phyloP scores from a whole-genome alignment of 2,113 vertebrate species.

The Mesembrinibis cayennensis region DNA sequence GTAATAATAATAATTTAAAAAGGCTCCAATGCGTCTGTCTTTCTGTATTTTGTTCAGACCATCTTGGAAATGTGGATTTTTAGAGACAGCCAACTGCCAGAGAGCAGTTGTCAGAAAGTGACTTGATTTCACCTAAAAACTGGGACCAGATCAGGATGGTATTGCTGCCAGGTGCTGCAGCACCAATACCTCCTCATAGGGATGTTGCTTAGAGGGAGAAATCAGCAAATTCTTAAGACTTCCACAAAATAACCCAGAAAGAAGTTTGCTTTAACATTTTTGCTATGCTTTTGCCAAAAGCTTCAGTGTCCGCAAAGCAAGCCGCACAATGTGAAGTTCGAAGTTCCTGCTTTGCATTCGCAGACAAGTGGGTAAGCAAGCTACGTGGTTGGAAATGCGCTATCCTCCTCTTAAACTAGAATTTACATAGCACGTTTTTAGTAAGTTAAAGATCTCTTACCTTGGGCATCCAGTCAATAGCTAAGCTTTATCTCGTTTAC shows the following conservation, averaged over 20 bases:
- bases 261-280: background rate
- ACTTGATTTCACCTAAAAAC: background rate
- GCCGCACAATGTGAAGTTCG: conserved; percentile 12
- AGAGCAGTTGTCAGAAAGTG: background rate
- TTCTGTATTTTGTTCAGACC: background rate
- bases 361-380: conserved; percentile 72
- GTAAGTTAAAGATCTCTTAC: conserved; percentile 1
- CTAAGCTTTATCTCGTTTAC: background rate
- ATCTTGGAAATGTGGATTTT: background rate
- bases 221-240: background rate
- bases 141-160: background rate
- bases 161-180: background rate
- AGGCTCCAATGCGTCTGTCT: background rate
- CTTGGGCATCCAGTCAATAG: background rate
- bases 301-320: conserved; percentile 75
- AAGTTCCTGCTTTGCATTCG: conserved; percentile 53
- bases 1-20: background rate
- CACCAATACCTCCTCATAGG: background rate
- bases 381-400: conserved; percentile 64
- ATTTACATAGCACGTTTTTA: rapidly evolving
- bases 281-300: conserved; percentile 64
- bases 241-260: background rate
- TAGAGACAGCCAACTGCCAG: background rate
- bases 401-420: conserved; percentile 68
- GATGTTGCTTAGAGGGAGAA: background rate